Percentiles rank a stretch among this genome's conserved stretches.
phyloP scores from a whole-genome alignment of 2,113 vertebrate genomes.

The Chamaea fasciata region DNA sequence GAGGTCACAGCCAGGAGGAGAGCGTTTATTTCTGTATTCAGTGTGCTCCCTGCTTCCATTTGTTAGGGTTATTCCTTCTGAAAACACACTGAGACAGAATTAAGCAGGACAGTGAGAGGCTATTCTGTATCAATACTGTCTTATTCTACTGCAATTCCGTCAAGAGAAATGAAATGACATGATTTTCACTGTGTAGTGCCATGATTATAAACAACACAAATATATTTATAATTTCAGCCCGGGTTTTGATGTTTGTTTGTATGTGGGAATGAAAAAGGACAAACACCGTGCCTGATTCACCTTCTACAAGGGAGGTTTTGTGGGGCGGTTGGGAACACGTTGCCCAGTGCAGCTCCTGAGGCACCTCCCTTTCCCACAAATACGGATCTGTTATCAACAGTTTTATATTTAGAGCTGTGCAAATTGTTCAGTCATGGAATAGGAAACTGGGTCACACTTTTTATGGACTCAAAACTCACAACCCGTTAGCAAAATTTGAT shows the following conservation, averaged over 20 bases:
- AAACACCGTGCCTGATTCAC: not conserved
- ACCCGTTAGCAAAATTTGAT: not conserved
- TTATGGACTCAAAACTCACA: not conserved
- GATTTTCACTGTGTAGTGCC: constrained; percentile 59
- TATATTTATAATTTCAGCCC: constrained; percentile 57
- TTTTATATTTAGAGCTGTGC: constrained; percentile 43
- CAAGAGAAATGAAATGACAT: not conserved
- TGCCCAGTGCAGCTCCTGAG: not conserved
- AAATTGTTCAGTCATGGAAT: not conserved
- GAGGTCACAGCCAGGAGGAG: not conserved
- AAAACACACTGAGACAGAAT: not conserved
- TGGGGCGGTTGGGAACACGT: not conserved
- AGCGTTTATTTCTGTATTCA: not conserved
- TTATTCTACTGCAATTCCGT: not conserved
- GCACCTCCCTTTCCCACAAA: not conserved
- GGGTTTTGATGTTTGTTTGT: not conserved
- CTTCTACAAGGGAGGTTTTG: not conserved
- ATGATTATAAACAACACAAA: constrained; percentile 50
- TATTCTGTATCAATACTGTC: not conserved
- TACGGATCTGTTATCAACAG: not conserved
- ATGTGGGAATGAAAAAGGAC: not conserved
- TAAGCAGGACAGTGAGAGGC: not conserved
- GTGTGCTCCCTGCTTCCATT: not conserved
- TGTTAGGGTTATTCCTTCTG: not conserved
- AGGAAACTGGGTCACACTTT: constrained; percentile 5